Evolutionary conservation across 1,140 invertebrate genomes (phyloP), one percentile per base, ranked within the genome.

Genomic region (Tetragonula clypearis): DNA sequence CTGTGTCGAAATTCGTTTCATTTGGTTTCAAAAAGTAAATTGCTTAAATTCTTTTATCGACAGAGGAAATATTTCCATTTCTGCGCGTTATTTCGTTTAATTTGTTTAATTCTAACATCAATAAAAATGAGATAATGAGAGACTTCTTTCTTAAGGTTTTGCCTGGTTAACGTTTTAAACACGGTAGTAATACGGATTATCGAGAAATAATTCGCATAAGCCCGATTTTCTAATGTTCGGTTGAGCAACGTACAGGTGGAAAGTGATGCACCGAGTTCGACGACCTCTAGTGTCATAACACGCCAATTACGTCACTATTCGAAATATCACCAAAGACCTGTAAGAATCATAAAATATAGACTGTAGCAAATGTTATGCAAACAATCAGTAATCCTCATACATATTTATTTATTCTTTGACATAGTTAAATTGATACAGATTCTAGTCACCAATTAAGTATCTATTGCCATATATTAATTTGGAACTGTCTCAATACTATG

Each of bases 251-350:
- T 69, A 26, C 65, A 79, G 11, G 15, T 69, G 65, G 65, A 79
- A 79, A 79, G 78, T 53, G 65, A 79, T 69, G 78, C 30, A 8
- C 14, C 53, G 53, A 79, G 78, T 79, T 69, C 78, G 15, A 79
- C 30, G 65, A 69, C 78, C 30, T 35, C 65, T 56, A 35, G 53
- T 56, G 78, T 30, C 65, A 79, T 69, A 79, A 79, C 35, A 79
- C 30, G 30, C 21, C 6, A 69, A 11, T 79, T 69, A 55, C 65
- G 53, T 69, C 53, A 79, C 21, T 8, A 41, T 49, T 66, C 17
- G 23, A 9, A 49, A n/a, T 60, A 62, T 62, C 21, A 23, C 4
- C 21, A 14, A 66, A 77, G 62, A 49, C 12, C 23, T 35, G 9
- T 17, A 41, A 35, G 21, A 58, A 75, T 30, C 8, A 49, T 41